Evolutionary conservation across 2,113 vertebrate species (phyloP).

Genomic region (Nycticebus coucang): DNA sequence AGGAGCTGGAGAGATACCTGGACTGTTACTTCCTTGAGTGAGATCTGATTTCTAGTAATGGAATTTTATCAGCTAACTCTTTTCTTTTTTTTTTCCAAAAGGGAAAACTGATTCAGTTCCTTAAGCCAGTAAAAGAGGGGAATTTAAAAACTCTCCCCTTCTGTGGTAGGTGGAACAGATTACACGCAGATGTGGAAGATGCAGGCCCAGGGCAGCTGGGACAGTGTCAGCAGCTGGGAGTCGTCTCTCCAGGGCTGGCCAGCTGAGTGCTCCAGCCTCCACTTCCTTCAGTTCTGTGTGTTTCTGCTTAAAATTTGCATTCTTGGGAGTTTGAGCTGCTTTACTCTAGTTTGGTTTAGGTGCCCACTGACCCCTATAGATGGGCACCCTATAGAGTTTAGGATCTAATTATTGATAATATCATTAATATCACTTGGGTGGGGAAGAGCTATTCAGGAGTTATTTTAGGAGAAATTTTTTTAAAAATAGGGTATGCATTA

Average conservation of each 20-base stretch:
- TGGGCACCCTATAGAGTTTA: not conserved
- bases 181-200: not conserved
- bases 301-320: not conserved
- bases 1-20: not conserved
- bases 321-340: not conserved
- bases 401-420: not conserved
- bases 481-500: not conserved
- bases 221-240: not conserved
- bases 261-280: not conserved
- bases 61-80: not conserved
- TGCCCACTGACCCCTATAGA: not conserved
- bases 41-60: not conserved
- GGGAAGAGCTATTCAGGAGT: not conserved
- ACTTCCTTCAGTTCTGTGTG: not conserved
- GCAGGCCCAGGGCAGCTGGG: not conserved
- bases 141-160: not conserved
- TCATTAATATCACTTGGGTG: not conserved
- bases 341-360: not conserved
- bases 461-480: not conserved
- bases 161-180: not conserved
- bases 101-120: not conserved
- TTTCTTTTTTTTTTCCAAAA: not conserved
- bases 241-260: not conserved
- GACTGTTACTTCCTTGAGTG: not conserved
- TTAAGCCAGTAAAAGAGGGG: not conserved